Evolutionary conservation across 2,113 vertebrate genomes (phyloP).

Genomic region (Prinia subflava): DNA sequence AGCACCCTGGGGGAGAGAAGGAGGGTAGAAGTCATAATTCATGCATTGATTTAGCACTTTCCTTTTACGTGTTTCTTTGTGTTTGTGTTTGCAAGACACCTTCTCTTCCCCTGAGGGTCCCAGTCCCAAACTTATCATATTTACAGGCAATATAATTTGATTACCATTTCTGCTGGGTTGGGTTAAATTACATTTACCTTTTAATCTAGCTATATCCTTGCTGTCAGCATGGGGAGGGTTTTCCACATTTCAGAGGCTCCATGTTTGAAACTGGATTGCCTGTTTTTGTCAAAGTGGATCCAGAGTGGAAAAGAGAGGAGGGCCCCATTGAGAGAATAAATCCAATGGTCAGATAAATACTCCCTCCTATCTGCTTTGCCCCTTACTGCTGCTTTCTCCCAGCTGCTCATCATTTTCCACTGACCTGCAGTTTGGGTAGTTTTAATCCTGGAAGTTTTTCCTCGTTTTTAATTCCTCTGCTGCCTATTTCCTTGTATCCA

Average conservation of each 20-base stretch:
- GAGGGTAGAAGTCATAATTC: constrained; percentile 4
- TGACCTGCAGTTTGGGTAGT: neutral
- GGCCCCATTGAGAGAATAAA: neutral
- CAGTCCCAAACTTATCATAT: constrained; percentile 65
- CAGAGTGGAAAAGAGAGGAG: neutral
- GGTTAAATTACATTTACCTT: constrained; percentile 74
- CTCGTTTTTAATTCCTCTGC: constrained; percentile 42
- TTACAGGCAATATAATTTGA: constrained; percentile 70
- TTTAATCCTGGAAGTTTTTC: constrained; percentile 36
- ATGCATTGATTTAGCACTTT: constrained; percentile 48
- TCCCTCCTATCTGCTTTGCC: neutral
- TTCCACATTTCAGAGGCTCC: constrained; percentile 20
- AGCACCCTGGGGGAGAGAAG: constrained; percentile 29
- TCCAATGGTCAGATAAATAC: neutral
- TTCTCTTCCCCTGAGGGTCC: neutral
- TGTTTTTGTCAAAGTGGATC: constrained; percentile 18
- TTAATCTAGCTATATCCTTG: constrained; percentile 61
- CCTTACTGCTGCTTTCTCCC: neutral
- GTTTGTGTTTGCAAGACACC: constrained; percentile 62
- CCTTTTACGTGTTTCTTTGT: constrained; percentile 59
- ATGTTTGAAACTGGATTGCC: neutral
- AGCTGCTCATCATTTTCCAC: neutral
- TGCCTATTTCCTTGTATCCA: neutral
- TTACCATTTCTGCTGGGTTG: constrained; percentile 65
- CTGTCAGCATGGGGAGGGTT: constrained; percentile 37